A percentile compares a stretch with the other conserved stretches of the same genome.
phyloP scores from a whole-genome alignment of 2,797 vertebrate genomes.

The Mergus octosetaceus region DNA sequence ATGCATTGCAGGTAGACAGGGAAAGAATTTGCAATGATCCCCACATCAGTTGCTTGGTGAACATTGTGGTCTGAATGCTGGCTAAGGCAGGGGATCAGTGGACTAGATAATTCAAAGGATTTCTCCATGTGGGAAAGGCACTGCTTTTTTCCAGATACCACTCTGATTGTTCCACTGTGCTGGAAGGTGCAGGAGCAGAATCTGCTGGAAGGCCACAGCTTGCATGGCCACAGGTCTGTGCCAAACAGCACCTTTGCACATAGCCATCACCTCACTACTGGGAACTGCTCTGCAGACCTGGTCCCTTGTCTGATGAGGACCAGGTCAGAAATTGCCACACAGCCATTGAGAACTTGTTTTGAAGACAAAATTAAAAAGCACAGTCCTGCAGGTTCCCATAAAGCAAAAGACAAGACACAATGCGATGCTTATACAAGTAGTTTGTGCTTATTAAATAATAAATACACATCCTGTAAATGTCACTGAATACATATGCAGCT shows the following conservation, averaged over 20 bases:
- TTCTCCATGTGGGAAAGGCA: not conserved
- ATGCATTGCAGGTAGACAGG: not conserved
- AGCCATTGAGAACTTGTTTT: not conserved
- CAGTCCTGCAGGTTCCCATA: fast-evolving
- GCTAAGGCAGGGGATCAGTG: fast-evolving
- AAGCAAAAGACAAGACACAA: not conserved
- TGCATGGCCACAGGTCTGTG: fast-evolving
- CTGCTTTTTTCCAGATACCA: not conserved
- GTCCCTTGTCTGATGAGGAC: not conserved
- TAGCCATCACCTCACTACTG: fast-evolving
- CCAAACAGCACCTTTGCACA: not conserved
- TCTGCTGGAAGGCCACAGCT: not conserved
- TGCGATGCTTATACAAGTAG: not conserved
- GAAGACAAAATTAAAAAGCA: not conserved
- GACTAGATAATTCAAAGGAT: not conserved
- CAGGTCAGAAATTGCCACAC: not conserved
- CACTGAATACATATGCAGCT: not conserved
- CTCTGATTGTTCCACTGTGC: not conserved
- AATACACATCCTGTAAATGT: not conserved
- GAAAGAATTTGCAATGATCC: not conserved
- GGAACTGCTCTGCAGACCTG: no score
- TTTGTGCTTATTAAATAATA: not conserved
- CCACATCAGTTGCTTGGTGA: fast-evolving
- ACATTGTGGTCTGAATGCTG: not conserved
- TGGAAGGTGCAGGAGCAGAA: not conserved